Conservation (phyloP, 2,113 vertebrate species). For the Guaruba guarouba region DNA sequence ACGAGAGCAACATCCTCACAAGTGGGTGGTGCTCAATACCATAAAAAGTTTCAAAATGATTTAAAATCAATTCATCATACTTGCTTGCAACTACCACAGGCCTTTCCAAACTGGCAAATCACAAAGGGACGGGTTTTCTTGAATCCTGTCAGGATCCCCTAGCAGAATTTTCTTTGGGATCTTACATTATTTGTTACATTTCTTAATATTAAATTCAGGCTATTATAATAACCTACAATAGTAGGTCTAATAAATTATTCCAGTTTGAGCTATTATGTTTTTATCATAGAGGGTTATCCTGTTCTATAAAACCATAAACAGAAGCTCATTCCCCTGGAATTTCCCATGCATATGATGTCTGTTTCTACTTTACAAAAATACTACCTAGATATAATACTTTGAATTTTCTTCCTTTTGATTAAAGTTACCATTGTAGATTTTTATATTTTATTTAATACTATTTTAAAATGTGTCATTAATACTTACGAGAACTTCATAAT, state of each 20-base stretch:
- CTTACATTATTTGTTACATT: not conserved
- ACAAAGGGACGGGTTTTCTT: not conserved
- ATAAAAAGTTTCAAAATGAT: not conserved
- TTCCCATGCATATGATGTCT: not conserved
- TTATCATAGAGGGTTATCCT: not conserved
- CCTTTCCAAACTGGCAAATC: not conserved
- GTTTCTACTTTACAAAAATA: not conserved
- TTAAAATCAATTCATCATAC: not conserved
- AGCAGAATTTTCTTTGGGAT: not conserved
- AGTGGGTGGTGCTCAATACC: not conserved
- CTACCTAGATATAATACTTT: not conserved
- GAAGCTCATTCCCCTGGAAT: not conserved
- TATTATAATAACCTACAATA: not conserved
- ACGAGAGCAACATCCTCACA: not conserved
- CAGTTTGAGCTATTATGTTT: not conserved
- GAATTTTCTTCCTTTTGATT: not conserved
- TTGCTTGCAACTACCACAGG: not conserved
- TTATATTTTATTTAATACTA: not conserved
- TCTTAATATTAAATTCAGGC: not conserved
- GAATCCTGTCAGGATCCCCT: not conserved
- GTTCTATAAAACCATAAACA: not conserved
- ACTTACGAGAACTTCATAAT: conserved; percentile 97
- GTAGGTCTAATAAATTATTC: not conserved
- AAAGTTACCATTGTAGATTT: not conserved
- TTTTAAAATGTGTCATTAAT: not conserved